These are phyloP conservation scores for Stylophora pistillata DNA, from an alignment of 64 coral and sea anemone species.

Conservation along the genomic window DNA sequence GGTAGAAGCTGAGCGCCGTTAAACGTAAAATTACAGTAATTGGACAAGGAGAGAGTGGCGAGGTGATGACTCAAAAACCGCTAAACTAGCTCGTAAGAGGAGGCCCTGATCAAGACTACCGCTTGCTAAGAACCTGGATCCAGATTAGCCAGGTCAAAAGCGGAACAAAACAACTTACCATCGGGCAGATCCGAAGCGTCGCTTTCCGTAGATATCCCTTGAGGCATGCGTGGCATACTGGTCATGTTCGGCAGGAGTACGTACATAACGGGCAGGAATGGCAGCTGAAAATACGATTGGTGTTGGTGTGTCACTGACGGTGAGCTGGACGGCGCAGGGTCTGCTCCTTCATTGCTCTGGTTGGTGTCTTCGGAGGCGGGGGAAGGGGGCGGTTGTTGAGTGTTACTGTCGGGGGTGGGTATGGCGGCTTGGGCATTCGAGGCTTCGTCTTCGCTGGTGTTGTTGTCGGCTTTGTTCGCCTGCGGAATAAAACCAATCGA, in stretches of 20 bases:
- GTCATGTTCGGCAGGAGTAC: not conserved
- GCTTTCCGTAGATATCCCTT: constrained; percentile 33
- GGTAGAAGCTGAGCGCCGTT: too few relatives aligned
- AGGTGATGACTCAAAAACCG: too few relatives aligned
- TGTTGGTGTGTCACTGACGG: not conserved
- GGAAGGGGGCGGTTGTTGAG: not conserved
- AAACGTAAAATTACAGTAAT: too few relatives aligned
- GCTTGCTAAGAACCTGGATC: too few relatives aligned
- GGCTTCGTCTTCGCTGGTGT: constrained; percentile 13
- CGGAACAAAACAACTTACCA: not conserved
- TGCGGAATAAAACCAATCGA: not conserved
- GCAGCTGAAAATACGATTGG: not conserved
- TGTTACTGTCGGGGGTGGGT: not conserved
- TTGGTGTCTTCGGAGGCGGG: not conserved
- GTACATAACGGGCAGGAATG: not conserved
- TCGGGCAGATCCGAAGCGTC: constrained; percentile 50
- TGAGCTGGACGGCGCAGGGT: constrained; percentile 15
- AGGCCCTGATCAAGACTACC: too few relatives aligned
- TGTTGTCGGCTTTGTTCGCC: constrained; percentile 4
- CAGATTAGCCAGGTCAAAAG: too few relatives aligned
- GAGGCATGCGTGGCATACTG: constrained; percentile 10
- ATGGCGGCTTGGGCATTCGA: not conserved
- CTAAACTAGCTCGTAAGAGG: too few relatives aligned
- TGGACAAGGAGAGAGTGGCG: too few relatives aligned
- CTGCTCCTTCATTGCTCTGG: constrained; percentile 8